A percentile compares a stretch with the other conserved stretches of the same genome.
These are phyloP conservation scores for Caenorhabditis wallacei DNA, from an alignment of 2,888 invertebrate genomes.

Conservation along the genomic window DNA sequence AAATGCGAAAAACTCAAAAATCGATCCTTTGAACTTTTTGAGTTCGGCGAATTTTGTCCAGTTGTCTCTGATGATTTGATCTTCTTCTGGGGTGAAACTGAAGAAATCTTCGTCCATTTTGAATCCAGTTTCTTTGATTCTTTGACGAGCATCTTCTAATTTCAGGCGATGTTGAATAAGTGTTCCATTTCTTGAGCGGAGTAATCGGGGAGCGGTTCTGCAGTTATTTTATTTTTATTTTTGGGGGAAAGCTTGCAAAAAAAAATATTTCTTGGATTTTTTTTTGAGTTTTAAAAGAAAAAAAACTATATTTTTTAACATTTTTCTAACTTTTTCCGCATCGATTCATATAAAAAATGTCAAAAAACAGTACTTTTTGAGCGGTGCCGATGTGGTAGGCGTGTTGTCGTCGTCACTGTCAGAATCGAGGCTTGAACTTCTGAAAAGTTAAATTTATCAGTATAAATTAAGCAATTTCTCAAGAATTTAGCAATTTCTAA, in stretches of 20 bases:
- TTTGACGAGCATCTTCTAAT: neutral
- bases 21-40: neutral
- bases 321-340: no score
- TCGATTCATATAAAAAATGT: neutral
- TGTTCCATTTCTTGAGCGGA: neutral
- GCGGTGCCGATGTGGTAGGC: neutral
- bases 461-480: no score
- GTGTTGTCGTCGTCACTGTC: neutral
- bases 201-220: neutral
- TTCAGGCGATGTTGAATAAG: neutral
- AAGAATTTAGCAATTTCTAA: no score
- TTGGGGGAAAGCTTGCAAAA: no score
- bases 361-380: neutral
- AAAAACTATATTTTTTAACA: no score
- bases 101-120: slow-evolving; percentile 12
- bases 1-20: slow-evolving; percentile 11
- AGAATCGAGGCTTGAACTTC: neutral
- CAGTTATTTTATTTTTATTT: neutral
- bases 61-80: slow-evolving; percentile 3
- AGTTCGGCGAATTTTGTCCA: neutral
- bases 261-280: neutral
- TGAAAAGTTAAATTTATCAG: neutral
- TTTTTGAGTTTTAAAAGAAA: no score
- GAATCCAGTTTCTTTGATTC: neutral
- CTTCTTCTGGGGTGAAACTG: slow-evolving; percentile 20